phyloP scores from a whole-genome alignment of 2,113 vertebrate genomes.

The Onychostruthus taczanowskii region DNA sequence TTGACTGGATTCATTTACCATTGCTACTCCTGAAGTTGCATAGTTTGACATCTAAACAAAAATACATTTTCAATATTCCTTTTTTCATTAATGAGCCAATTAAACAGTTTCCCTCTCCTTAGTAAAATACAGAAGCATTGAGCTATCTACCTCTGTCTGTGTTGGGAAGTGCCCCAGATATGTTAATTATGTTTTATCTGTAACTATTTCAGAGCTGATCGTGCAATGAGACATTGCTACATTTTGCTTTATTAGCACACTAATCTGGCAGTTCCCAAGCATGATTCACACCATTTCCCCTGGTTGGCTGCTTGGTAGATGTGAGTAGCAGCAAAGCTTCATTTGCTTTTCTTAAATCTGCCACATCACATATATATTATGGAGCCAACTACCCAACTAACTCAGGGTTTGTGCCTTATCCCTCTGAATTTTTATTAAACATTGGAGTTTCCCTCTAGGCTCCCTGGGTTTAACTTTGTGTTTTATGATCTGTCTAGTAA shows the following conservation, averaged over 20 bases:
- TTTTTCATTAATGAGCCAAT: not conserved
- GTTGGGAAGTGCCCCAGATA: not conserved
- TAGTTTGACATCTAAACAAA: not conserved
- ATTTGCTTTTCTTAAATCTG: not conserved
- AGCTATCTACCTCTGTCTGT: not conserved
- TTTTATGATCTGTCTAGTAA: not conserved
- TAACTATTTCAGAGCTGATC: not conserved
- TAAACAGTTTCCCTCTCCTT: not conserved
- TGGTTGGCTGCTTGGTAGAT: not conserved
- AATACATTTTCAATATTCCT: not conserved
- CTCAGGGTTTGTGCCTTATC: not conserved
- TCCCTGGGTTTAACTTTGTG: not conserved
- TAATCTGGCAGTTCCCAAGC: not conserved
- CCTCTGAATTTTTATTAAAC: not conserved
- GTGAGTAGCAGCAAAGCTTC: not conserved
- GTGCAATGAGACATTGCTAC: not conserved
- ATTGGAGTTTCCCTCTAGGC: not conserved
- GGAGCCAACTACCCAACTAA: not conserved
- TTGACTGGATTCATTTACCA: not conserved
- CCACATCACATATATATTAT: not conserved
- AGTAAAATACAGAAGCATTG: not conserved
- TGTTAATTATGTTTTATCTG: not conserved
- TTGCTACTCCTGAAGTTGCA: not conserved
- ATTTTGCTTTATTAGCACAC: not conserved
- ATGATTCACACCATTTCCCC: not conserved